A percentile compares a stretch with the other conserved stretches of the same genome.
Conservation (phyloP, 2,797 vertebrate species). For the Miichthys miiuy region DNA sequence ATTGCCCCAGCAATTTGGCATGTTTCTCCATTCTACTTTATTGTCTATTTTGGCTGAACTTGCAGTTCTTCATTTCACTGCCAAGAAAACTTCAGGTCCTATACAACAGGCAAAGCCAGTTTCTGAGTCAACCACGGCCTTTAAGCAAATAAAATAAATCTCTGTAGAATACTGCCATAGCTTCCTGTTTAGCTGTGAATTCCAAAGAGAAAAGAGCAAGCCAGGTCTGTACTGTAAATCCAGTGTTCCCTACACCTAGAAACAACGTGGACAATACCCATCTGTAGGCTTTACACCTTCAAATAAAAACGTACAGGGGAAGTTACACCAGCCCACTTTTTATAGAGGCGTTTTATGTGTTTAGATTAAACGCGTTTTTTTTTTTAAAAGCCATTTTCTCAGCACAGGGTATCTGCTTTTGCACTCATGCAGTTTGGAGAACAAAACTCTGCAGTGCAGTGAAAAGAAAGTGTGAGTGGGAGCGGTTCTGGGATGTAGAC, state of each 20-base stretch:
- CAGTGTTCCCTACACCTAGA: slow-evolving; percentile 36
- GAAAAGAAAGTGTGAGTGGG: slow-evolving; percentile 74
- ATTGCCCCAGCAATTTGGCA: slow-evolving; percentile 92
- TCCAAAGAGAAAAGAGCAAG: slow-evolving; percentile 60
- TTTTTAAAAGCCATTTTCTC: slow-evolving; percentile 42
- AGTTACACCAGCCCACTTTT: slow-evolving; percentile 34
- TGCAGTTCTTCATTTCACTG: slow-evolving; percentile 85
- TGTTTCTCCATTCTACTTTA: slow-evolving; percentile 91
- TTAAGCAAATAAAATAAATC: slow-evolving; percentile 82
- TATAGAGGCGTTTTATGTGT: slow-evolving; percentile 21
- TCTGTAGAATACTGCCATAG: slow-evolving; percentile 73
- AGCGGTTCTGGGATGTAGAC: slow-evolving; percentile 64
- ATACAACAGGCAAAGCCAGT: slow-evolving; percentile 82
- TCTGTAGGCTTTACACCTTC: slow-evolving; percentile 36
- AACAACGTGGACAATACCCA: slow-evolving; percentile 33
- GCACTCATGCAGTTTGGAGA: slow-evolving; percentile 50
- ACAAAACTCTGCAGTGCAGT: slow-evolving; percentile 71
- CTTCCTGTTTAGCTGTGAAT: slow-evolving; percentile 81
- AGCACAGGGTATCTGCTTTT: slow-evolving; percentile 39
- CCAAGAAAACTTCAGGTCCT: slow-evolving; percentile 88
- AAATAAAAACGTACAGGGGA: slow-evolving; percentile 22
- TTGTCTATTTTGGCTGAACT: slow-evolving; percentile 97
- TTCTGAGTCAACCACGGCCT: slow-evolving; percentile 78
- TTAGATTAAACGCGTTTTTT: slow-evolving; percentile 32
- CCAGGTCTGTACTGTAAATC: slow-evolving; percentile 63